Conservation (phyloP, 2,113 vertebrate species). For the Rostratula benghalensis region DNA sequence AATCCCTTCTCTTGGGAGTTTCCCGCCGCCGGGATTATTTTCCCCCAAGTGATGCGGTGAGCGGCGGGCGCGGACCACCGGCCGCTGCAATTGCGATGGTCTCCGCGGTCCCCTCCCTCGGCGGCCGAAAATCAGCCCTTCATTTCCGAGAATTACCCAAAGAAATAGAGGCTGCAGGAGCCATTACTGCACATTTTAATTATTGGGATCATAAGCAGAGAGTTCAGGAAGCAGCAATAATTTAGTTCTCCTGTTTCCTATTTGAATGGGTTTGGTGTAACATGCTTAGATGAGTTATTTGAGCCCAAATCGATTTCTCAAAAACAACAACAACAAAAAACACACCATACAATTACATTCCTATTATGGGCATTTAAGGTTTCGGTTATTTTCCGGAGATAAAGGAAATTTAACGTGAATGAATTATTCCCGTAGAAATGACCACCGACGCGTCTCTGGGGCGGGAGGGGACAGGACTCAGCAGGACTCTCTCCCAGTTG, state of each 20-base stretch:
- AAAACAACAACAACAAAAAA: conserved; percentile 14
- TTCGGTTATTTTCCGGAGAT: not conserved
- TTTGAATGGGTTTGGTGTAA: conserved; percentile 50
- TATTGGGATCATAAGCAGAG: conserved; percentile 67
- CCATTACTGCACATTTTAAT: conserved; percentile 68
- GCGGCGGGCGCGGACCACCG: conserved; percentile 15
- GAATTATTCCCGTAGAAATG: not conserved
- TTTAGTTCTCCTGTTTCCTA: conserved; percentile 60
- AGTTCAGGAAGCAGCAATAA: conserved; percentile 62
- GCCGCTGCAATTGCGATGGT: not conserved
- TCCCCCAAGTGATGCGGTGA: conserved; percentile 51
- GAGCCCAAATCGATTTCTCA: conserved; percentile 43
- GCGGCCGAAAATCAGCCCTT: conserved; percentile 21
- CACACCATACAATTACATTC: not conserved
- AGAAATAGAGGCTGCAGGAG: conserved; percentile 50
- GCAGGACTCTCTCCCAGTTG: not conserved
- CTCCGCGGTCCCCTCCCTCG: conserved; percentile 7
- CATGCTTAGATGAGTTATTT: conserved; percentile 47
- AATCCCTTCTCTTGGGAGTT: conserved; percentile 45
- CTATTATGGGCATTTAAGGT: conserved; percentile 5
- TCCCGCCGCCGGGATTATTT: conserved; percentile 29
- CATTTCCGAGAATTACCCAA: conserved; percentile 66
- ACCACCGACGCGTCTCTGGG: not conserved
- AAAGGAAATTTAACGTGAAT: conserved; percentile 8
- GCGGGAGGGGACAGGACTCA: not conserved